Conservation (phyloP, 2,888 invertebrate species). For the Drosophila mercatorum region DNA sequence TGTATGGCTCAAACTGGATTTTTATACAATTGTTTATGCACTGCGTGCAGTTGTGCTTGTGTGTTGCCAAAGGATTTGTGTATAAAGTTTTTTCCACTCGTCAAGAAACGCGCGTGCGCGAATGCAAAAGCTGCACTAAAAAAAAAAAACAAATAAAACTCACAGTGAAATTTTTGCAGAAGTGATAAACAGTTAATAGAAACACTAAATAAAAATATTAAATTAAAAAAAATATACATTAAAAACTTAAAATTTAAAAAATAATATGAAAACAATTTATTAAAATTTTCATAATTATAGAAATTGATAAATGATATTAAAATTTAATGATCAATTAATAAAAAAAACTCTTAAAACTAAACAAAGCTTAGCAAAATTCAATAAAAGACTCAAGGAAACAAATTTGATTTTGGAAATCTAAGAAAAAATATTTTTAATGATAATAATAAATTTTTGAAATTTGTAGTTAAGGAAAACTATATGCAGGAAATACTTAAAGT, state of each 20-base stretch:
- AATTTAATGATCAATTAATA: not conserved
- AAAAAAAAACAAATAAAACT: not conserved
- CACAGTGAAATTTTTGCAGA: not conserved
- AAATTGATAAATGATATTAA: not conserved
- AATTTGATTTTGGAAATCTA: not conserved
- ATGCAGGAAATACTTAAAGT: not conserved
- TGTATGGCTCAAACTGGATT: slow-evolving; percentile 62
- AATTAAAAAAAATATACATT: too few species aligned
- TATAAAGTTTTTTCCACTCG: slow-evolving; percentile 38
- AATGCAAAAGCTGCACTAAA: slow-evolving; percentile 9
- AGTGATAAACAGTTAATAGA: not conserved
- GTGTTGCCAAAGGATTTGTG: slow-evolving; percentile 57
- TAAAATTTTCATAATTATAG: not conserved
- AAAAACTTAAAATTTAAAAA: not conserved
- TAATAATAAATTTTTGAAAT: not conserved
- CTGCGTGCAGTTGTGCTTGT: slow-evolving; percentile 40
- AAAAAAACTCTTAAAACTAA: not conserved
- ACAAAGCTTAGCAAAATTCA: not conserved
- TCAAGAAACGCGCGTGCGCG: slow-evolving; percentile 46
- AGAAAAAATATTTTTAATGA: not conserved
- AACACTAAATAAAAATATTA: not conserved
- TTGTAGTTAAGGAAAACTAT: not conserved
- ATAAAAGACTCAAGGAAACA: not conserved
- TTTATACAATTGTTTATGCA: slow-evolving; percentile 66
- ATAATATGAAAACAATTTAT: not conserved